Base-by-base conservation (phyloP, 1,140 invertebrate genomes). In the Rhopalosiphum padi region DNA sequence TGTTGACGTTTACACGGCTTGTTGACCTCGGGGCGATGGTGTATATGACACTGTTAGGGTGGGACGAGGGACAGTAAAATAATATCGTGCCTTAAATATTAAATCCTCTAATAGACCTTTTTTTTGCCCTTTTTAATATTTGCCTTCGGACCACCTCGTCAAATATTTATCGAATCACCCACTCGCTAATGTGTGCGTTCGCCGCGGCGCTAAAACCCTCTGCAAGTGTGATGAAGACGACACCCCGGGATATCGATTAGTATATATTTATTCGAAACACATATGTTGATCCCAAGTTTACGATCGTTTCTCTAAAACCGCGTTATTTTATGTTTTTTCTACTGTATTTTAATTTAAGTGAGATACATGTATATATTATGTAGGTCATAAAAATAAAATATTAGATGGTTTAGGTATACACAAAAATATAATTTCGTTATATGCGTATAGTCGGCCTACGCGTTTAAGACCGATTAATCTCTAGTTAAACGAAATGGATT, bases 131-230 rank as follows among this genome's bases (percentile, higher is more conserved):
- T 93, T 85, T 83, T 93, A 93, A 93, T 93, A 93, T 93, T 93
- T 93, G 82, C 35, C 48, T 51, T 93, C 37, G 82, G 46, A 93
- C 91, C 91, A 93, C 48, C 91, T 55, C 46, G 77, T 91, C 91
- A 93, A 93, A 93, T 93, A 93, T 93, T 93, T 93, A 93, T 85
- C 77, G 88, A 90, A 90, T 90, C 91, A 48, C 77, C 43, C 35
- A 85, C 77, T 91, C 43, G 90, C 68, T 91, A 91, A 91, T 82
- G 77, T 35, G 37, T 37, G 22, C 35, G 22, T n/a, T 7, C 35
- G 18, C 30, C 8, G 43, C 90, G 48, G 77, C 91, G 91, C 91
- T 85, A 83, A 93, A 53, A 86, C 35, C 46, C n/a, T 21, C 35
- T 23, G n/a, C 48, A 23, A 86, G 87, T 53, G 48, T 30, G 18